These are phyloP conservation scores for Pseudococcus longispinus DNA, from an alignment of 2,888 invertebrate species.

Conservation along the genomic window DNA sequence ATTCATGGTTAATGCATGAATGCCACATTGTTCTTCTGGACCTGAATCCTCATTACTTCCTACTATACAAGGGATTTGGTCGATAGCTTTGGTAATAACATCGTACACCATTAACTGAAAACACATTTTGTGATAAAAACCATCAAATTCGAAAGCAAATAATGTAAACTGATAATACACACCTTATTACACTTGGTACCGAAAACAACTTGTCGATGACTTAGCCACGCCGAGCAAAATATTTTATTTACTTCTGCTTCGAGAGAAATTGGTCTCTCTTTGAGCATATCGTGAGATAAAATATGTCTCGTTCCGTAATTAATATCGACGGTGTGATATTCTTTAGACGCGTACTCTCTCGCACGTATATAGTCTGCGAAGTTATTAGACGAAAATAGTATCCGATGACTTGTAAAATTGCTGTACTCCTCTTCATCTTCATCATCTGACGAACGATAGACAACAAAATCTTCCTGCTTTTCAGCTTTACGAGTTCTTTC, in stretches of 20 bases:
- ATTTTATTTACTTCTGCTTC: conserved; percentile 83
- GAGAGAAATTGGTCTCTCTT: conserved; percentile 81
- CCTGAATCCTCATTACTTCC: conserved; percentile 68
- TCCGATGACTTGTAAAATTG: conserved; percentile 68
- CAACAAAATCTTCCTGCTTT: conserved; percentile 88
- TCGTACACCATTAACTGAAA: conserved; percentile 88
- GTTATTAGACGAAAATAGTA: conserved; percentile 81
- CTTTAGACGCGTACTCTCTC: conserved; percentile 76
- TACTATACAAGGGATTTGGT: conserved; percentile 86
- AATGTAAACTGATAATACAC: conserved; percentile 58
- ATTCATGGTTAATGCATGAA: conserved; percentile 93
- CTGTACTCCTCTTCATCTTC: conserved; percentile 85
- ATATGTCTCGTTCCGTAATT: conserved; percentile 87
- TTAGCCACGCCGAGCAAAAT: conserved; percentile 95
- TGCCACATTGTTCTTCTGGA: conserved; percentile 75
- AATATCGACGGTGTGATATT: conserved; percentile 74
- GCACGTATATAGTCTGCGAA: conserved; percentile 85
- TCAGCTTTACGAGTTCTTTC: conserved; percentile 82
- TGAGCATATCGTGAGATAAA: conserved; percentile 86
- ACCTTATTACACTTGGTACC: conserved; percentile 98
- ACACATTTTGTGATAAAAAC: background rate
- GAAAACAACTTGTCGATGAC: conserved; percentile 92
- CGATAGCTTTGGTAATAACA: conserved; percentile 82
- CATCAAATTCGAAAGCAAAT: background rate
- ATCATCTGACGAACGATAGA: conserved; percentile 74